Percentiles rank a stretch among this genome's conserved stretches.
phyloP scores from a whole-genome alignment of 2,888 invertebrate genomes.

The Geotrupes spiniger region DNA sequence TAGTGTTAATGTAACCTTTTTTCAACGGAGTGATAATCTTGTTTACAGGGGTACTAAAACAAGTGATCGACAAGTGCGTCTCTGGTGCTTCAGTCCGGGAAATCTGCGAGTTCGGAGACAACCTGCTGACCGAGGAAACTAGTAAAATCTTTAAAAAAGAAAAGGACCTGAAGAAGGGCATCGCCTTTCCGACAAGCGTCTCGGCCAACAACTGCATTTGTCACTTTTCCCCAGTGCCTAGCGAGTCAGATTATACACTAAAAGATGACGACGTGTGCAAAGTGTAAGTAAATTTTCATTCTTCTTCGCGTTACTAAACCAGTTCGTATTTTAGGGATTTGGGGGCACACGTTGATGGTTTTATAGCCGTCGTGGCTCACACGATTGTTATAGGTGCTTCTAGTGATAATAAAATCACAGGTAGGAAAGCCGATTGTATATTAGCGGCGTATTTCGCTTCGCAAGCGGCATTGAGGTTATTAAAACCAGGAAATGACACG shows the following conservation, averaged over 20 bases:
- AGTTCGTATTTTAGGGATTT: conserved; percentile 71
- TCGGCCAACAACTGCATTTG: conserved; percentile 99
- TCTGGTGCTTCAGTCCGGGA: conserved; percentile 86
- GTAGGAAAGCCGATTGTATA: conserved; percentile 89
- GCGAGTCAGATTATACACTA: conserved; percentile 82
- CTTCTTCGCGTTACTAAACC: not conserved
- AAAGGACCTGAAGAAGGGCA: conserved; percentile 96
- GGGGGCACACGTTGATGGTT: conserved; percentile 98
- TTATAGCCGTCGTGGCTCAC: conserved; percentile 97
- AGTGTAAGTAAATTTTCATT: conserved; percentile 69
- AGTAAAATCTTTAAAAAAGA: conserved; percentile 97
- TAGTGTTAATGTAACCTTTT: not conserved
- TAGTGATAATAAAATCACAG: conserved; percentile 71
- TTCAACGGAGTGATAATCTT: conserved; percentile 10
- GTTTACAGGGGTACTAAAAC: conserved; percentile 81
- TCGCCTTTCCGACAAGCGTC: conserved; percentile 98
- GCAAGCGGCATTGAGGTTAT: conserved; percentile 89
- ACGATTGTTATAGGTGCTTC: conserved; percentile 85
- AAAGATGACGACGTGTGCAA: conserved; percentile 95
- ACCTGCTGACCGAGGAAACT: conserved; percentile 83
- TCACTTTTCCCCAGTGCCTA: conserved; percentile 94
- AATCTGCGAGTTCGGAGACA: conserved; percentile 91
- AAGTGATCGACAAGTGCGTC: conserved; percentile 82
- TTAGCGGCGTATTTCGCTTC: conserved; percentile 94
- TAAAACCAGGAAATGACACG: conserved; percentile 90